Percentiles rank a stretch among this genome's conserved stretches.
These are phyloP conservation scores for Penelope pileata DNA, from an alignment of 2,113 vertebrate genomes.

Conservation along the genomic window DNA sequence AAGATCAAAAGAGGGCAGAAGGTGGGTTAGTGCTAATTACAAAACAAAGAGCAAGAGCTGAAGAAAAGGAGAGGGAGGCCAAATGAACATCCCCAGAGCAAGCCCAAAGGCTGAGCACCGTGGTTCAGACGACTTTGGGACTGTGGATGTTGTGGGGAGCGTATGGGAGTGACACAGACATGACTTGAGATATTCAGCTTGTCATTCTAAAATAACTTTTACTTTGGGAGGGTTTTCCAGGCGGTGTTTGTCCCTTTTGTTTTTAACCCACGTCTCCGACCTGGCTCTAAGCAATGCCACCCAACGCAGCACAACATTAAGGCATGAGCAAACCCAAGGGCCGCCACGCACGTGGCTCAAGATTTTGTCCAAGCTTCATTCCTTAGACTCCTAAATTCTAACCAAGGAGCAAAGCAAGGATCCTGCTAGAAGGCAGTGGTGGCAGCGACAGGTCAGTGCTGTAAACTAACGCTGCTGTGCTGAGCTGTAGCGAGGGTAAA, in stretches of 20 bases:
- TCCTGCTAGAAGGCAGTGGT: background rate
- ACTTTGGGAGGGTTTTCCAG: background rate
- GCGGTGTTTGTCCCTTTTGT: background rate
- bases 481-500: background rate
- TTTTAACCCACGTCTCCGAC: background rate
- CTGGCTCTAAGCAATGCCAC: background rate
- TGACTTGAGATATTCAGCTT: background rate
- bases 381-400: background rate
- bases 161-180: rapidly evolving
- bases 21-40: background rate
- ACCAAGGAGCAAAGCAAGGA: background rate
- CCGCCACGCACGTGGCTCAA: background rate
- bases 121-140: background rate
- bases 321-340: background rate
- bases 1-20: background rate
- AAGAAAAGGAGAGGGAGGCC: background rate
- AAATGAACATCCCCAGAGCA: background rate
- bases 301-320: background rate
- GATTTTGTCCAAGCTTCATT: background rate
- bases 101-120: background rate
- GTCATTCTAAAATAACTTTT: background rate
- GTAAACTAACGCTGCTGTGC: background rate
- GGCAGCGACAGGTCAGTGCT: background rate
- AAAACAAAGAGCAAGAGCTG: background rate
- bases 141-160: rapidly evolving